phyloP scores from a whole-genome alignment of 2,797 vertebrate species.

The Anomalospiza imberbis region DNA sequence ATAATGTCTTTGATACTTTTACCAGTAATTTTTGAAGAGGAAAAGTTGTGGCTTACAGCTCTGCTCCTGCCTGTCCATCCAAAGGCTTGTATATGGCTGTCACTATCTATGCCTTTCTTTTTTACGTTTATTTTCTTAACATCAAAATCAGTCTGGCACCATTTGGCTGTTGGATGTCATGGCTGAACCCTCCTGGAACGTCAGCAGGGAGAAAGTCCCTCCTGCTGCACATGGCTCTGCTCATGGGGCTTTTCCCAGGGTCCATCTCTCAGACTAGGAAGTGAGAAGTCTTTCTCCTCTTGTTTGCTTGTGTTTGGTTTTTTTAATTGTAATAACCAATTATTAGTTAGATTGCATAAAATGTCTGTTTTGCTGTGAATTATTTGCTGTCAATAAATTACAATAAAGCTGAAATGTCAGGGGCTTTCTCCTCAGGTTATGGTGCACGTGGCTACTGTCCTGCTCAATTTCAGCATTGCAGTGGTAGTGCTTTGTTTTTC shows the following conservation, averaged over 20 bases:
- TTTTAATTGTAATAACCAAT: neutral
- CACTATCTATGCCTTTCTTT: neutral
- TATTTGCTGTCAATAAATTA: neutral
- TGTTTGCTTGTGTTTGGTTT: rapidly evolving
- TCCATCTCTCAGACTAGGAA: too few relatives aligned
- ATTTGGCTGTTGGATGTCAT: neutral
- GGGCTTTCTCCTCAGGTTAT: neutral
- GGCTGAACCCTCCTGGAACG: neutral
- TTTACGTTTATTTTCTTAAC: neutral
- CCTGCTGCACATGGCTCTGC: neutral
- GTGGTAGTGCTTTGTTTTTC: neutral
- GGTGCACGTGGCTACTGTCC: neutral
- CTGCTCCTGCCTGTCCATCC: neutral
- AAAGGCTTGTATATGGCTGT: neutral
- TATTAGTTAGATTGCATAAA: neutral
- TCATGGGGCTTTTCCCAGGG: neutral
- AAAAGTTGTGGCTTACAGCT: neutral
- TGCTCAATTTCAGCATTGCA: neutral
- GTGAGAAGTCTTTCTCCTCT: neutral
- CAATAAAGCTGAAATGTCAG: neutral
- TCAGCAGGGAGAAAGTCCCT: neutral
- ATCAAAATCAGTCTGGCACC: neutral
- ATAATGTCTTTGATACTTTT: neutral
- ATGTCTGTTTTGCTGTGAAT: neutral
- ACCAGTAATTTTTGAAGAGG: neutral